A percentile compares a stretch with the other conserved stretches of the same genome.
Conservation (phyloP, 2,113 vertebrate genomes). For the Ctenodactylus gundi region DNA sequence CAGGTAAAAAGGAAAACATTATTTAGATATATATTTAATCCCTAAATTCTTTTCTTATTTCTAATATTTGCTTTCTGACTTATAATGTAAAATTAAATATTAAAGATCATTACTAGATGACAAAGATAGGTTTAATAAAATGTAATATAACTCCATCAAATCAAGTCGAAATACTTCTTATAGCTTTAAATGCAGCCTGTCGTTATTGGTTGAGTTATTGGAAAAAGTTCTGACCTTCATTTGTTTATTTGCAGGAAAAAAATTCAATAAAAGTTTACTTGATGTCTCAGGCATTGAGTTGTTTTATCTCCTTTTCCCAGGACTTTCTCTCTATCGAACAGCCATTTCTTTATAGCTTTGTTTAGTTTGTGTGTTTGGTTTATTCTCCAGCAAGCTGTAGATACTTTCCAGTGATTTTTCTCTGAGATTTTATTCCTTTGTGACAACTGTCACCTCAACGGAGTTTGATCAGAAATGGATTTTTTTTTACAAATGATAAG, state of each 20-base stretch:
- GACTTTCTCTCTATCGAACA: background rate
- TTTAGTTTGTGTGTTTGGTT: slow-evolving; percentile 47
- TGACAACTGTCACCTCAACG: background rate
- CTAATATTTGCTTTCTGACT: background rate
- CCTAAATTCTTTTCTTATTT: background rate
- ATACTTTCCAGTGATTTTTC: background rate
- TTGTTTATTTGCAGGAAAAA: background rate
- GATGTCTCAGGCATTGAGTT: background rate
- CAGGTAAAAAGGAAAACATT: background rate
- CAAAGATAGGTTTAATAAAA: slow-evolving; percentile 20
- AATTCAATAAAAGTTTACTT: background rate
- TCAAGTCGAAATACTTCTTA: background rate
- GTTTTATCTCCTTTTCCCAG: background rate
- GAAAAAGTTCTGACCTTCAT: background rate
- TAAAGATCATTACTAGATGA: background rate
- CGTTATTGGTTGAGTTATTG: background rate
- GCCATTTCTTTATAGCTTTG: background rate
- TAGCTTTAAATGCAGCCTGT: background rate
- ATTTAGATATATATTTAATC: background rate
- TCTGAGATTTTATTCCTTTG: background rate
- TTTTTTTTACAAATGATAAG: slow-evolving; percentile 1
- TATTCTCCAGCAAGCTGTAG: background rate
- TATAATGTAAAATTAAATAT: slow-evolving; percentile 43
- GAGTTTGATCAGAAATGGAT: slow-evolving; percentile 1
- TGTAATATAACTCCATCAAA: background rate